Base-by-base conservation (phyloP, 2,113 vertebrate species). In the Anser cygnoides region DNA sequence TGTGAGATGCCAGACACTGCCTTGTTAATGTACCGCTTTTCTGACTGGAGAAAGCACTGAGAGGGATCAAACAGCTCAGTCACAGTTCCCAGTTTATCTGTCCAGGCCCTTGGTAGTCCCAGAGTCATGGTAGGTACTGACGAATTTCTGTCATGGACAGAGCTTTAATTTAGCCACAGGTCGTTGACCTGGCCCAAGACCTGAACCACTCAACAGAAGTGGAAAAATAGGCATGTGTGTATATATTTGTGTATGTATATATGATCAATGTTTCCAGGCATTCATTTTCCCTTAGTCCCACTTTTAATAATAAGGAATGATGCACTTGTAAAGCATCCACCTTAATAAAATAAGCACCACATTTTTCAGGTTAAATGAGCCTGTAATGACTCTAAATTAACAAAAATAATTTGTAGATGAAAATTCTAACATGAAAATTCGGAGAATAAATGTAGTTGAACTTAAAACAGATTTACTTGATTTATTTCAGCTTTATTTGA, bases 61-160 rank as follows among this genome's bases (percentile, higher is more conserved):
- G 3, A 67, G 18, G 28, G 25, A 75, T 59, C 4, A 10, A 54
- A 57, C 17, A 52, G 33, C 68, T 94, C 46, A 2, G 0, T 15
- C 66, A 23, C 58, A 54, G 68, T 4, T 28, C 33, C 35, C 33
- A 21, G 17, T 66, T 63, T 63, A 21, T 20, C 52, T 86, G n/a
- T 1, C 1, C 23, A 29, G 74, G 31, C 33, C 14, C 11, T 54
- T 0, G 0, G 4, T 43, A 26, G 25, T 26, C 33, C 50, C 46
- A 22, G 50, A 44, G 16, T 17, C 28, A 5, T 44, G 31, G 26
- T 44, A n/a, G 26, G 7, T 74, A 67, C 73, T 25, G 28, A 63
- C 19, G n/a, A 44, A 9, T 52, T 70, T 28, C 79, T 86, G 14
- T 33, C 61, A 65, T 72, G 49, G 19, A 16, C 4, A 72, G 21